Evolutionary conservation across 2,888 invertebrate species (phyloP), one percentile per base, ranked within the genome.

Genomic region (Drosophila antonietae): DNA sequence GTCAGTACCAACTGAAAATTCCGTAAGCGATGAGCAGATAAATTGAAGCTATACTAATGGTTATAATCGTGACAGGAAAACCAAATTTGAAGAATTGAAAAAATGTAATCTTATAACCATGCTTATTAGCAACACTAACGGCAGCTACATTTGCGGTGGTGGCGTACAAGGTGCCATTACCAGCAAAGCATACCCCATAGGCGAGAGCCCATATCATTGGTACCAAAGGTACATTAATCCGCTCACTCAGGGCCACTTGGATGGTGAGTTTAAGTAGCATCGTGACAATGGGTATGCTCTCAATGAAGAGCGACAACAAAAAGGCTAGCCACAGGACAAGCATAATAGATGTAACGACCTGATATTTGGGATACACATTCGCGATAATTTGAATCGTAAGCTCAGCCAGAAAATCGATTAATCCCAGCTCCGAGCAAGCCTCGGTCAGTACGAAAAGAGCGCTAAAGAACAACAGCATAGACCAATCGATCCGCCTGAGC

Each of bases 91-190:
- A 96, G 93, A 97, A 98, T 81, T 97, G 95, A 87, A 95, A 92
- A 91, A 98, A 98, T 0, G 96, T 95, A 89, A 98, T 96, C 78
- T 95, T 94, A 91, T 98, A 97, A 3, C 98, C 98, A 92, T 98
- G 97, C 83, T 97, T 97, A 84, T 96, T 97, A 0, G 98, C 97
- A 3, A 98, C 96, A 51, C 98, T 97, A 2, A 97, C 97, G 91
- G 97, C 97, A 0, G 98, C 97, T 14, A 98, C 97, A 93, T 98
- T 98, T 0, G 97, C 97, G 18, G 97, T 97, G 0, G 98, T 97
- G 44, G 97, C 98, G 86, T 98, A 97, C 23, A 98, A 91, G 0
- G 98, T 97, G 31, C 97, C 98, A 93, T 98, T 98, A 67, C 97
- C 98, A 93, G 98, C 98, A 60, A 98, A 94, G 91, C 98, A 98